These are phyloP conservation scores for Rhopalosiphum maidis DNA, from an alignment of 1,140 invertebrate genomes.

Conservation along the genomic window DNA sequence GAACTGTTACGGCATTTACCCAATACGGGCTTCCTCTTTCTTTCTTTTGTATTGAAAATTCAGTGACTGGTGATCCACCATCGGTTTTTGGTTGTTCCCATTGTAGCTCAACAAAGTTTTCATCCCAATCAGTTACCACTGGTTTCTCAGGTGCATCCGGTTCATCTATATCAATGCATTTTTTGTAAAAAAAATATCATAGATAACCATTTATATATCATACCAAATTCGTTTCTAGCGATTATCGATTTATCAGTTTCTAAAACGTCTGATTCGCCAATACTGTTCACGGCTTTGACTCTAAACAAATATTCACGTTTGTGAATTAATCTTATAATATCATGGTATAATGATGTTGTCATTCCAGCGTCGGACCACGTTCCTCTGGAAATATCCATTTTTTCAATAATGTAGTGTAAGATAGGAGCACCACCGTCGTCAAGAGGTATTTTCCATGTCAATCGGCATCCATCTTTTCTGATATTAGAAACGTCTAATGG, in stretches of 20 bases:
- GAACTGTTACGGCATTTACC: slow-evolving; percentile 88
- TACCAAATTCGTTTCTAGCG: slow-evolving; percentile 90
- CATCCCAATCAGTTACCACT: slow-evolving; percentile 88
- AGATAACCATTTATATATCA: slow-evolving; percentile 43
- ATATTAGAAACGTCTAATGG: slow-evolving; percentile 85
- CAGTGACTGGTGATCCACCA: slow-evolving; percentile 88
- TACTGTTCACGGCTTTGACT: slow-evolving; percentile 91
- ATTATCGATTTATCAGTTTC: slow-evolving; percentile 85
- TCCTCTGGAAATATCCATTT: slow-evolving; percentile 93
- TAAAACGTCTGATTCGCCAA: slow-evolving; percentile 92
- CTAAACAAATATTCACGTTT: slow-evolving; percentile 93
- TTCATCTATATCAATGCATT: slow-evolving; percentile 71
- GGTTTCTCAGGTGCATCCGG: slow-evolving; percentile 91
- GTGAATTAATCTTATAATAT: slow-evolving; percentile 86
- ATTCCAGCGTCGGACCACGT: slow-evolving; percentile 95
- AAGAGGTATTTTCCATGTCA: slow-evolving; percentile 82
- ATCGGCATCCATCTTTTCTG: slow-evolving; percentile 86
- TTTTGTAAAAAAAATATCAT: background rate
- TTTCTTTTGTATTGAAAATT: slow-evolving; percentile 96
- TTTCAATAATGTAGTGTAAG: slow-evolving; percentile 95
- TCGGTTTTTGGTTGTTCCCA: slow-evolving; percentile 87
- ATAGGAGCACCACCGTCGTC: slow-evolving; percentile 94
- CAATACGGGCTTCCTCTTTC: slow-evolving; percentile 90
- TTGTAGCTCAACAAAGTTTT: slow-evolving; percentile 88
- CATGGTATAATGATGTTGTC: slow-evolving; percentile 80